Conservation (phyloP, 2,888 invertebrate genomes). For the Limnephilus rhombicus region DNA sequence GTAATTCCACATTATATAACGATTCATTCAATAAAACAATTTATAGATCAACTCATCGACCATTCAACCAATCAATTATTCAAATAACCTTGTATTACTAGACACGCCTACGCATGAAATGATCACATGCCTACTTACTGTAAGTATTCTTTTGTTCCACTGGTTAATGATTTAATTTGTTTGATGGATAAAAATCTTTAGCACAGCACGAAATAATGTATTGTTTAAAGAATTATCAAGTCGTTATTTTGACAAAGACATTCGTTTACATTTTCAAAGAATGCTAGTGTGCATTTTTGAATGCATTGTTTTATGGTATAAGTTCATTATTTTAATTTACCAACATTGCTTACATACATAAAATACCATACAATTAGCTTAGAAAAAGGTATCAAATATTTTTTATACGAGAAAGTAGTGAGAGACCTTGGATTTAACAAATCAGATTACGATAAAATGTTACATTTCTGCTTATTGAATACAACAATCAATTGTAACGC, state of each 20-base stretch:
- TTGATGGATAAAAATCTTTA: not conserved
- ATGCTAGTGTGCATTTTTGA: not conserved
- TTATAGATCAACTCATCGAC: not conserved
- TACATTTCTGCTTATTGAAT: not conserved
- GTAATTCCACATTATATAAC: not conserved
- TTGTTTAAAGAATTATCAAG: not conserved
- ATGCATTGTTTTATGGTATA: not conserved
- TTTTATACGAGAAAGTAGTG: not conserved
- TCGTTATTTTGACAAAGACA: not conserved
- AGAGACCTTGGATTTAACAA: not conserved
- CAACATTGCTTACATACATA: too few relatives aligned
- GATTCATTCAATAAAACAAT: not conserved
- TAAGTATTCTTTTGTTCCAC: not conserved
- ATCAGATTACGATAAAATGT: not conserved
- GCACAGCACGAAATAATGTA: not conserved
- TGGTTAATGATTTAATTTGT: not conserved
- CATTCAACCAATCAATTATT: not conserved
- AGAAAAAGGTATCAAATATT: too few relatives aligned
- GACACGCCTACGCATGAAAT: not conserved
- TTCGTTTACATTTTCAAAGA: too few relatives aligned
- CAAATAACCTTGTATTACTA: not conserved
- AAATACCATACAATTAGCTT: too few relatives aligned
- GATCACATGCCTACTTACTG: too few relatives aligned
- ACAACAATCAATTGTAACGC: too few relatives aligned
- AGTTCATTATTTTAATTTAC: too few relatives aligned